These are phyloP conservation scores for Lasioglossum baleicum DNA, from an alignment of 1,140 invertebrate species.

Conservation along the genomic window DNA sequence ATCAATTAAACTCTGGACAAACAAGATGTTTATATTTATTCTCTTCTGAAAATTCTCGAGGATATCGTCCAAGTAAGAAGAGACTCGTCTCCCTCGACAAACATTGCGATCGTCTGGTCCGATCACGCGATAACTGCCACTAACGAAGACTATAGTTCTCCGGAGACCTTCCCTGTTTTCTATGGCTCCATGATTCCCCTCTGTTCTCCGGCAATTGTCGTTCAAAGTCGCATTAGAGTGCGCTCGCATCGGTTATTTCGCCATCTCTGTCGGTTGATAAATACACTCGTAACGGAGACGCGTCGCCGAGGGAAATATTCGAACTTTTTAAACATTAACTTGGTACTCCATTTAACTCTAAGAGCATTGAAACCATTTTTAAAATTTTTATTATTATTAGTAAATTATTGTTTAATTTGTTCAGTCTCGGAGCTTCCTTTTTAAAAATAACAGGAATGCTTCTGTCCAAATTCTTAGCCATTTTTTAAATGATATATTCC, in stretches of 20 bases:
- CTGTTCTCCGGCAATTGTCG: not conserved
- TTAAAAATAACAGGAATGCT: no score
- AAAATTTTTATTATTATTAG: no score
- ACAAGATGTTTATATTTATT: not conserved
- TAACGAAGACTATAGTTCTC: constrained; percentile 27
- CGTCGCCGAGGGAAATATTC: not conserved
- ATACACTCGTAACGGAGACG: constrained; percentile 1
- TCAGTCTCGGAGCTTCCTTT: no score
- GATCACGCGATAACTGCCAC: constrained; percentile 4
- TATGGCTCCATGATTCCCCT: not conserved
- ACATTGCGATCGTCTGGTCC: constrained; percentile 6
- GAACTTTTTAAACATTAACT: not conserved
- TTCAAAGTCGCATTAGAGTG: constrained; percentile 36
- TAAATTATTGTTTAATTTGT: no score
- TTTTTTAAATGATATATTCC: no score
- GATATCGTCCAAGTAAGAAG: not conserved
- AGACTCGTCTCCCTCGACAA: not conserved
- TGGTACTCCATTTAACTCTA: no score
- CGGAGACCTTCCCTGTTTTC: not conserved
- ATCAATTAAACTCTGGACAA: no score
- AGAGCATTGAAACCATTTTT: no score
- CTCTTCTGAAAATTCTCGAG: not conserved
- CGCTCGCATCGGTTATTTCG: constrained; percentile 14
- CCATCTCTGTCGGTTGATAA: constrained; percentile 22
- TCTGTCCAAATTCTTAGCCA: no score